phyloP scores from a whole-genome alignment of 2,113 vertebrate genomes.

The Octodon degus region DNA sequence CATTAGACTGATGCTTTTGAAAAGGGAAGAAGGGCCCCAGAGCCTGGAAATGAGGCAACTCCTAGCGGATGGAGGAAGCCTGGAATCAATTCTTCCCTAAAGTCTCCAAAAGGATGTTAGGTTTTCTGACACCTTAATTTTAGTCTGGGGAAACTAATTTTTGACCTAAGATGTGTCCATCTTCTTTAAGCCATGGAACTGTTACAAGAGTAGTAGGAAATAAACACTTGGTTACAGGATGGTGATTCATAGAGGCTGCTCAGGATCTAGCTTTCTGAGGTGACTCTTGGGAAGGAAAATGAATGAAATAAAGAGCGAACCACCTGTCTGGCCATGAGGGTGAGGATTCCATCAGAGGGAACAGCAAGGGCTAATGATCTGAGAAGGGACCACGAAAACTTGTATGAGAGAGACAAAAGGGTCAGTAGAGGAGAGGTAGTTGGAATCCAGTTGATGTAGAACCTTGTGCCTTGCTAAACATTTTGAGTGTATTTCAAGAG shows the following conservation, averaged over 20 bases:
- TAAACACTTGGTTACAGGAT: not conserved
- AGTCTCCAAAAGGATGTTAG: not conserved
- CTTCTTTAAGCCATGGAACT: not conserved
- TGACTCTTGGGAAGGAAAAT: not conserved
- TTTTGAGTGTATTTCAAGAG: constrained; percentile 23
- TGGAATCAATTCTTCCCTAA: not conserved
- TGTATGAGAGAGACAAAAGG: not conserved
- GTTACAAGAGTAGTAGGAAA: not conserved
- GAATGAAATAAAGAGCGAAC: not conserved
- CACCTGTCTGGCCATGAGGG: not conserved
- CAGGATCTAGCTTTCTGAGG: not conserved
- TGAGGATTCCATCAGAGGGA: not conserved
- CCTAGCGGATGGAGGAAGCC: not conserved
- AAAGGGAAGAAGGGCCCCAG: not conserved
- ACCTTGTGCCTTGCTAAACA: not conserved
- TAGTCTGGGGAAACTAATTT: not conserved
- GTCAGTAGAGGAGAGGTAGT: not conserved
- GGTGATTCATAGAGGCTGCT: not conserved
- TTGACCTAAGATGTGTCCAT: not conserved
- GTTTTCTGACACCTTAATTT: not conserved
- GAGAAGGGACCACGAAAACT: not conserved
- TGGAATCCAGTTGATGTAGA: not conserved
- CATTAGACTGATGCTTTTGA: not conserved
- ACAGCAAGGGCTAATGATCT: not conserved
- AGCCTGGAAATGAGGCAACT: not conserved